Base-by-base conservation (phyloP, 2,888 invertebrate species). In the Aphrophora alni region DNA sequence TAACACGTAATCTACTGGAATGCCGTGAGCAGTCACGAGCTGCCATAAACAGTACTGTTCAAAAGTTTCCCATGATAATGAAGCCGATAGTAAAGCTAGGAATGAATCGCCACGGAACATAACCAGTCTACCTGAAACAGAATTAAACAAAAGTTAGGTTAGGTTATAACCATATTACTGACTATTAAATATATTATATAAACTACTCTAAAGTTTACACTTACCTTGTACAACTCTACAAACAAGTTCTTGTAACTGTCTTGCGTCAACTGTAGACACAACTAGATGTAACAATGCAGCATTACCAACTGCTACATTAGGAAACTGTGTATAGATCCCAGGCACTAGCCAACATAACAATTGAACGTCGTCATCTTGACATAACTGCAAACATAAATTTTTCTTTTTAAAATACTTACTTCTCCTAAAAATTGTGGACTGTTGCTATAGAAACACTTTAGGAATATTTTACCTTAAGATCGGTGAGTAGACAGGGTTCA, bases 31-130 rank as follows among this genome's bases (percentile, higher is more conserved):
- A 84, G 95, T 93, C 75, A 98, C 92, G 81, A 99, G 91, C 89
- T 98, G 98, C 99, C 99, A 99, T 72, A 99, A 92, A 88, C 97
- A 98, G 88, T 96, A 95, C 89, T 99, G 99, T 88, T 99, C 98
- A 86, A 98, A 96, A 1, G 98, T 98, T 89, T 99, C 98, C 97
- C 98, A 99, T 80, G 93, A 92, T 80, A 99, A 90, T 86, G 97
- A 98, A 70, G 95, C 93, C 82, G 94, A 94, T 85, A 96, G 88
- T 88, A 96, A 91, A 69, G 92, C 90, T 81, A 93, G 92, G 71
- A 96, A 91, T 80, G 93, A 94, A 85, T 96, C 95, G 68, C 91
- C 92, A 87, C 95, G 95, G 85, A 96, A 93, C 92, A 96, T 95
- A 87, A 93, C 93, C 82, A 96, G 88, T 86, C 85, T 85, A 59